Conservation (phyloP, 2,888 invertebrate genomes). For the Synergus japonicus region DNA sequence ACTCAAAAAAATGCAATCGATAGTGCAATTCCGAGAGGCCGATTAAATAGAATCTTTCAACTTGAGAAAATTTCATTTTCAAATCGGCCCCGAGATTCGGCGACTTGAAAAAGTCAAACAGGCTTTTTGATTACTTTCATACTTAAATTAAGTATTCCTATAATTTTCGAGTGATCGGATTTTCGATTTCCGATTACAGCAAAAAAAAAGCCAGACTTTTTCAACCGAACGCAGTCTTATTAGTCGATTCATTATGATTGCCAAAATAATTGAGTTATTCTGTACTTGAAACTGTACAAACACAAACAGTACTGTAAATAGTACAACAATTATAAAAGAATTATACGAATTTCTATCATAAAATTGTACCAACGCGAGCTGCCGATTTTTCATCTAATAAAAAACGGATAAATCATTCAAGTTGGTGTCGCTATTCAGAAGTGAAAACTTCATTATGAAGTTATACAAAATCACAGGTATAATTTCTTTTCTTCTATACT, state of each 20-base stretch:
- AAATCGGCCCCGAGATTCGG: background rate
- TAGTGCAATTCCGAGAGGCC: slow-evolving; percentile 14
- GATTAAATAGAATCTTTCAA: background rate
- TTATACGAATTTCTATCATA: background rate
- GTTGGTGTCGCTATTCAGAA: slow-evolving; percentile 14
- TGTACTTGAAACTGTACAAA: slow-evolving; percentile 22
- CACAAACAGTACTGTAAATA: slow-evolving; percentile 4
- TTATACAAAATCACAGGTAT: slow-evolving; percentile 25
- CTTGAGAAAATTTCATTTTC: background rate
- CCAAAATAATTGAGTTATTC: slow-evolving; percentile 4
- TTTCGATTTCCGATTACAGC: background rate
- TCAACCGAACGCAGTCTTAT: slow-evolving; percentile 23
- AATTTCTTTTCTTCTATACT: slow-evolving; percentile 1
- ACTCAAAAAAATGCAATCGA: background rate
- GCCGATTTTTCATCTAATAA: background rate
- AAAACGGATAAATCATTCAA: slow-evolving; percentile 13
- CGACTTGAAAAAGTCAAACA: background rate
- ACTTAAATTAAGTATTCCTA: background rate
- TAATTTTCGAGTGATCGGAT: background rate
- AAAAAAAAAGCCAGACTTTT: background rate
- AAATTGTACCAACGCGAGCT: slow-evolving; percentile 13
- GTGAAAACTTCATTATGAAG: background rate
- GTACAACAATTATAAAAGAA: slow-evolving; percentile 7
- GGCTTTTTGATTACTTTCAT: background rate
- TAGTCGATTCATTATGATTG: slow-evolving; percentile 13